Conservation (phyloP, 1,140 invertebrate genomes). For the Euwallacea fornicatus region DNA sequence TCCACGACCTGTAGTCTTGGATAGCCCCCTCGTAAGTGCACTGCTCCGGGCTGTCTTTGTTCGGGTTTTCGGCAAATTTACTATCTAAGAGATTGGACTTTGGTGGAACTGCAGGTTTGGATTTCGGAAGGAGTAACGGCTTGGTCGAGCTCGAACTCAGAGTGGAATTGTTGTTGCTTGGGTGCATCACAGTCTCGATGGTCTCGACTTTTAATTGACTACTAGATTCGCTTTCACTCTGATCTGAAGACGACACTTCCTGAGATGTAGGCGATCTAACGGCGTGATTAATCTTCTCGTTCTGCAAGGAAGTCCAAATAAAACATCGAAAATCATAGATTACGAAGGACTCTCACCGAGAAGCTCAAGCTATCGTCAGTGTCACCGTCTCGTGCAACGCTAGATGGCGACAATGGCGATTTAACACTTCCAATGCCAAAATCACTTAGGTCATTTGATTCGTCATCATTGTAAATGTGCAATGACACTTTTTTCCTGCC, state of each 20-base stretch:
- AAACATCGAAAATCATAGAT: too few species aligned
- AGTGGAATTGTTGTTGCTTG: background rate
- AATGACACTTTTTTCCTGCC: conserved; percentile 59
- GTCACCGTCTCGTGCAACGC: conserved; percentile 60
- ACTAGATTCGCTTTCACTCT: conserved; percentile 48
- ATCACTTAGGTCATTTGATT: conserved; percentile 79
- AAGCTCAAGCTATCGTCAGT: conserved; percentile 51
- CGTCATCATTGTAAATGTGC: conserved; percentile 66
- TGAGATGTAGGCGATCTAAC: background rate
- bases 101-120: conserved; percentile 28
- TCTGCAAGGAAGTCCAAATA: background rate
- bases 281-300: background rate
- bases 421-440: conserved; percentile 78
- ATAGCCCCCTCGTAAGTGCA: conserved; percentile 87
- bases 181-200: background rate
- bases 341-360: too few species aligned
- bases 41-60: conserved; percentile 67
- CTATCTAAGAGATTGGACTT: conserved; percentile 16
- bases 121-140: conserved; percentile 1
- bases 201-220: conserved; percentile 42
- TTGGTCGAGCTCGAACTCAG: background rate
- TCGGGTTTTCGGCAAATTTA: conserved; percentile 30
- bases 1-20: conserved; percentile 77
- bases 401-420: conserved; percentile 58
- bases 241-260: conserved; percentile 5